Evolutionary conservation across 2,797 vertebrate genomes (phyloP), one percentile per base, ranked within the genome.

Genomic region (Anguilla megastoma): DNA sequence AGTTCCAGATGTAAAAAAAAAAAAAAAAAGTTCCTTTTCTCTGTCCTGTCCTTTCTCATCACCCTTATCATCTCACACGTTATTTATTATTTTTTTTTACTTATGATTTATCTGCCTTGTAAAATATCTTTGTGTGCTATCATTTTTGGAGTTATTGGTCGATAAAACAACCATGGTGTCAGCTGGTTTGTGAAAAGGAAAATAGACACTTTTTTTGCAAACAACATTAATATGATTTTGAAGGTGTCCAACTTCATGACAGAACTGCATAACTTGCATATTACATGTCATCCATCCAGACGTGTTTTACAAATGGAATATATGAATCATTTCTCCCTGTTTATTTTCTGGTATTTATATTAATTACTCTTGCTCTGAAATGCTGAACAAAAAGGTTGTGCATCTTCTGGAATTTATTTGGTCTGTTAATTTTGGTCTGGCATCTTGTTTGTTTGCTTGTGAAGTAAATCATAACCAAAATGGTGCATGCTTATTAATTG

Each of bases 141-240:
- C 88, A 93, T 91, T 94, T 93, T 93, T 92, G 91, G 92, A 89
- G 88, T 90, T 84, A 84, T 90, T 91, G 93, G 92, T 87, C 89
- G 91, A 54, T 5, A 91, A 91, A 90, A 92, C 89, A 89, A 91
- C 91, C 90, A 80, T 82, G 89, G 89, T 94, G 93, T 94, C 93
- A 91, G 87, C 87, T 90, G 88, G 80, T 88, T 58, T 18, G 60
- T 85, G 84, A 36, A 36, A 60, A 85, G 52, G 30, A 85, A 58
- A 83, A 36, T 2, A 41, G 18, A 63, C 84, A 54, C 27, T 84
- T 9, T 27, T 84, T 84, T 50, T 50, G 33, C 33, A 21, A 85
- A 85, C n/a, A 10, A 36, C 30, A 85, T 63, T 45, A 41, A 85
- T 63, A 85, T 36, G n/a, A 85, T 63, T 66, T 66, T 33, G 36